Conservation (phyloP, 2,797 vertebrate species). For the Falco biarmicus region DNA sequence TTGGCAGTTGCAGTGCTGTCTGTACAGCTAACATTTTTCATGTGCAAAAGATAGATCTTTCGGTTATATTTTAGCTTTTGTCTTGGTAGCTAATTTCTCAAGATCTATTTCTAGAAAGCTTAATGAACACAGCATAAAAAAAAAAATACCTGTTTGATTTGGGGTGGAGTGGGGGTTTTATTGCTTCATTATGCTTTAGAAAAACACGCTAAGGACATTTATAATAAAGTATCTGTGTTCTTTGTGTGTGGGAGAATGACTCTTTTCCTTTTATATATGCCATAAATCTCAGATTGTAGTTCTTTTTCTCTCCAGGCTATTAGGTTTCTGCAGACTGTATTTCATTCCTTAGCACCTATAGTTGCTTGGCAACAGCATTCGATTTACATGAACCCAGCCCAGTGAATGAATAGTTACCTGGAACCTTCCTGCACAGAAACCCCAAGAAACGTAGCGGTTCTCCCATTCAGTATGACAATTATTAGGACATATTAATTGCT, state of each 20-base stretch:
- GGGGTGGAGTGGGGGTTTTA: slow-evolving; percentile 27
- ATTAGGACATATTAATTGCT: slow-evolving; percentile 59
- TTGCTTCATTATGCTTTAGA: slow-evolving; percentile 59
- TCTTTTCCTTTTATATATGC: slow-evolving; percentile 49
- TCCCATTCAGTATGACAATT: slow-evolving; percentile 26
- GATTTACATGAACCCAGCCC: slow-evolving; percentile 64
- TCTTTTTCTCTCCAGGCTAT: slow-evolving; percentile 69
- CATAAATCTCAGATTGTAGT: slow-evolving; percentile 65
- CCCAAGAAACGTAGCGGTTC: not conserved
- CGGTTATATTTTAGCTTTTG: slow-evolving; percentile 12
- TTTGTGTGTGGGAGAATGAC: slow-evolving; percentile 43
- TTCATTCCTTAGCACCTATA: slow-evolving; percentile 73
- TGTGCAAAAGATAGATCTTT: not conserved
- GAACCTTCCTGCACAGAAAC: slow-evolving; percentile 48
- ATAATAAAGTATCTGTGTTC: slow-evolving; percentile 53
- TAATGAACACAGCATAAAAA: slow-evolving; percentile 22
- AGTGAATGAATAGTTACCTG: slow-evolving; percentile 56
- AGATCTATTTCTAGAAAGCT: not conserved
- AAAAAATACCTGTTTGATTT: slow-evolving; percentile 22
- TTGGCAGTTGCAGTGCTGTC: slow-evolving; percentile 15
- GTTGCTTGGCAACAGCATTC: slow-evolving; percentile 71
- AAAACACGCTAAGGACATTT: slow-evolving; percentile 51
- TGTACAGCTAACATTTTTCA: not conserved
- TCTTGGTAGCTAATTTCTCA: slow-evolving; percentile 23
- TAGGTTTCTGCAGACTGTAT: slow-evolving; percentile 67